Base-by-base conservation (phyloP, 2,797 vertebrate species). In the Cirrhinus mrigala region DNA sequence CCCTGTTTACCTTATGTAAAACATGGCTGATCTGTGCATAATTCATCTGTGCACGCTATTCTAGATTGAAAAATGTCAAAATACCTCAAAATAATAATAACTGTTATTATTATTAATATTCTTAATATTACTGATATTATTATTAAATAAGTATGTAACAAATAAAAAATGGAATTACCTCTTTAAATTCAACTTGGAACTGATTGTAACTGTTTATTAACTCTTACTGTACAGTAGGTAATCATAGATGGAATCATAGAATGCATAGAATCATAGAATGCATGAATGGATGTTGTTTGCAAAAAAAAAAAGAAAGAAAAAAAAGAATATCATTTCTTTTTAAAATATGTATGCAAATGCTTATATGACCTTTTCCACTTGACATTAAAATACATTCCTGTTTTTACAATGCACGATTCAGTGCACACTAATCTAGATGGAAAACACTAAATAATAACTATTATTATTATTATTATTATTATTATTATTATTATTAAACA, bases 301-400 rank as follows among this genome's bases (percentile, higher is more conserved):
- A 33, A 33, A 33, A 33, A 33, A 33, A 33, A 1, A 18, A 50
- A 6, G 44, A 20, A 24, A 62, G 11, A 62, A 60, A n/a, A 60
- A n/a, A 20, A 24, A 62, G 11, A 62, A 60, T 60, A 60, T 60
- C 12, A 4, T 62, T 62, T 27, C 5, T 62, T 64, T 29, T 29
- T 40, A 2, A 69, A 22, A 27, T 27, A 16, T 66, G 15, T 11
- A 11, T 50, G n/a, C 14, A 71, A 71, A 48, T 24, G 14, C 27
- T 64, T 27, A 29, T 37, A 64, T 48, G n/a, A 27, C n/a, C 14
- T 8, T 27, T 71, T 71, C 3, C 12, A 18, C 70, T 52, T 74
- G 18, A 29, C 48, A 20, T 75, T n/a, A 76, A 54, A 76, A 56
- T 50, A 56, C 48, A 76, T 76, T 56, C 50, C 29, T 76, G 29